These are phyloP conservation scores for Nemotelus nigrinus DNA, from an alignment of 2,888 invertebrate genomes.

Conservation along the genomic window DNA sequence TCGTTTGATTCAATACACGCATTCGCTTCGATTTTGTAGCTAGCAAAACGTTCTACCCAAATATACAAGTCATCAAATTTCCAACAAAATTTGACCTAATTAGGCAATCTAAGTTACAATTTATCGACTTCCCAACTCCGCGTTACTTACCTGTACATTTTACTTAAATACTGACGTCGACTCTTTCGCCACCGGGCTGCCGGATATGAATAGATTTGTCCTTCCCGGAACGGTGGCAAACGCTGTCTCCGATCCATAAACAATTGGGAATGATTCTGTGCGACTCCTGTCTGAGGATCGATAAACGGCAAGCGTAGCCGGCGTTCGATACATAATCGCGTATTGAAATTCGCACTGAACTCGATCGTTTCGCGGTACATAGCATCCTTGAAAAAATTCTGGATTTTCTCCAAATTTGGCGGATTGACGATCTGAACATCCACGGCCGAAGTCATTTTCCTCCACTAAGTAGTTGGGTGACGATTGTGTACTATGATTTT, in stretches of 20 bases:
- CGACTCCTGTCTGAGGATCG: slow-evolving; percentile 97
- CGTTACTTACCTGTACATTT: slow-evolving; percentile 62
- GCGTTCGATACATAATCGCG: slow-evolving; percentile 89
- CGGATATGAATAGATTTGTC: slow-evolving; percentile 94
- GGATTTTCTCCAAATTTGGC: slow-evolving; percentile 77
- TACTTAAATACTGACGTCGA: slow-evolving; percentile 81
- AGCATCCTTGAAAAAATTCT: slow-evolving; percentile 86
- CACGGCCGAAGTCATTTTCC: slow-evolving; percentile 68
- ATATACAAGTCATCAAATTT: too few species aligned
- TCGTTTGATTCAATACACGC: too few species aligned
- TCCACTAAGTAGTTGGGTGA: background rate
- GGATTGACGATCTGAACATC: slow-evolving; percentile 75
- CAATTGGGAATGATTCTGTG: slow-evolving; percentile 91
- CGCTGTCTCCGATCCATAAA: slow-evolving; percentile 90
- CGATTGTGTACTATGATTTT: background rate
- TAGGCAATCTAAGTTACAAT: background rate
- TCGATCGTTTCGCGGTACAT: slow-evolving; percentile 92
- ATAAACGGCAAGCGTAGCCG: slow-evolving; percentile 92
- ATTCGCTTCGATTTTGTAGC: background rate
- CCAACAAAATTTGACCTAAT: too few species aligned
- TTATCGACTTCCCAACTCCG: too few species aligned
- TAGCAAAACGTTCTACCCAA: too few species aligned
- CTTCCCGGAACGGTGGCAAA: slow-evolving; percentile 87
- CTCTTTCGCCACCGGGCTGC: slow-evolving; percentile 90
- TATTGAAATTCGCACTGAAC: slow-evolving; percentile 93